Percentiles rank a stretch among this genome's conserved stretches.
Conservation (phyloP, 2,888 invertebrate genomes). For the Tyria jacobaeae region DNA sequence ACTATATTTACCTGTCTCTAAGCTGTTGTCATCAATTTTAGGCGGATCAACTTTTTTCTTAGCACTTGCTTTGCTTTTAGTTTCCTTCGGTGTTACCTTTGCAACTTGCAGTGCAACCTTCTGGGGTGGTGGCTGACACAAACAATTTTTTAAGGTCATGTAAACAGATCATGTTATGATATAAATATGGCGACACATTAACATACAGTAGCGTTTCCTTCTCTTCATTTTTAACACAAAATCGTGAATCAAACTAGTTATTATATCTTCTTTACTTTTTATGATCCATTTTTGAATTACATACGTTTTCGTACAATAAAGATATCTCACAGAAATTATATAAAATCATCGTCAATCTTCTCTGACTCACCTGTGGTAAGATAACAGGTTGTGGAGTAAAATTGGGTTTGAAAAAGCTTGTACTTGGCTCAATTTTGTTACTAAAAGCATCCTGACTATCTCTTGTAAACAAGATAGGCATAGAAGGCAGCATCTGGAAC, state of each 20-base stretch:
- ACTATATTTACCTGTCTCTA: slow-evolving; percentile 69
- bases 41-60: slow-evolving; percentile 70
- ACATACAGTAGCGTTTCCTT: slow-evolving; percentile 26
- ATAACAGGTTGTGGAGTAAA: slow-evolving; percentile 63
- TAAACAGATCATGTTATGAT: slow-evolving; percentile 49
- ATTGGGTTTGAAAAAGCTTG: slow-evolving; percentile 75
- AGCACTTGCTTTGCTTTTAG: slow-evolving; percentile 56
- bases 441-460: slow-evolving; percentile 84
- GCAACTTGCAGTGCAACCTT: slow-evolving; percentile 53
- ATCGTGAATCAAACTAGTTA: slow-evolving; percentile 5
- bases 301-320: slow-evolving; percentile 20
- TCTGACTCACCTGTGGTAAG: slow-evolving; percentile 72
- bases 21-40: slow-evolving; percentile 65
- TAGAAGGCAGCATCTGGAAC: slow-evolving; percentile 84
- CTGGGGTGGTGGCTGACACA: slow-evolving; percentile 62
- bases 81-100: slow-evolving; percentile 55
- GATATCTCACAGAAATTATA: slow-evolving; percentile 40
- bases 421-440: slow-evolving; percentile 79
- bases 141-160: slow-evolving; percentile 50
- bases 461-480: slow-evolving; percentile 80
- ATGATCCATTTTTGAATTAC: slow-evolving; percentile 12
- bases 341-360: slow-evolving; percentile 43
- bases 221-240: slow-evolving; percentile 12
- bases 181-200: slow-evolving; percentile 65
- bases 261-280: slow-evolving; percentile 18